phyloP scores from a whole-genome alignment of 1,140 invertebrate species.

The Bombus confusus region DNA sequence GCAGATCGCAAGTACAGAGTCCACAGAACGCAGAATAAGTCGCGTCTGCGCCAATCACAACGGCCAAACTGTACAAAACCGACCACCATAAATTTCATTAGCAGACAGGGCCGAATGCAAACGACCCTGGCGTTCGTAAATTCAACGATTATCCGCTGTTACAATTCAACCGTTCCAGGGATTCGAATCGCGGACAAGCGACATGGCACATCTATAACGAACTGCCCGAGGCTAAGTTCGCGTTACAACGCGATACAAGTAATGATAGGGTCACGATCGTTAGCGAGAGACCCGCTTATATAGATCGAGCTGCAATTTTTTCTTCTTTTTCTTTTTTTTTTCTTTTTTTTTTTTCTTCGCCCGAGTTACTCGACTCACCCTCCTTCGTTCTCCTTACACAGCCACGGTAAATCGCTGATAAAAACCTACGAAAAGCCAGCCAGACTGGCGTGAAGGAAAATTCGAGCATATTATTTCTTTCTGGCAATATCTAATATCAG shows the following conservation, averaged over 20 bases:
- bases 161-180: constrained; percentile 3
- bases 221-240: constrained; percentile 3
- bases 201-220: constrained; percentile 22
- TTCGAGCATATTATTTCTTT: background rate
- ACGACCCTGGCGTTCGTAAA: constrained; percentile 23
- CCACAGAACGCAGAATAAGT: background rate
- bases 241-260: constrained; percentile 18
- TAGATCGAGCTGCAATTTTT: background rate
- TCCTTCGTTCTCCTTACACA: background rate
- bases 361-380: too few relatives aligned
- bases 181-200: constrained; percentile 33
- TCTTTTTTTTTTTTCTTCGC: background rate
- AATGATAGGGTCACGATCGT: background rate
- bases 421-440: background rate
- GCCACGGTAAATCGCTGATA: background rate
- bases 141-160: constrained; percentile 46
- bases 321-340: background rate
- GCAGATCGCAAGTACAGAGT: too few relatives aligned
- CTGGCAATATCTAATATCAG: background rate
- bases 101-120: constrained; percentile 9
- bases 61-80: constrained; percentile 13
- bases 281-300: background rate
- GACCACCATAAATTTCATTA: constrained; percentile 21
- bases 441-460: background rate
- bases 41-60: background rate